phyloP scores from a whole-genome alignment of 2,797 vertebrate genomes.

The Schizopygopsis pylzovi region DNA sequence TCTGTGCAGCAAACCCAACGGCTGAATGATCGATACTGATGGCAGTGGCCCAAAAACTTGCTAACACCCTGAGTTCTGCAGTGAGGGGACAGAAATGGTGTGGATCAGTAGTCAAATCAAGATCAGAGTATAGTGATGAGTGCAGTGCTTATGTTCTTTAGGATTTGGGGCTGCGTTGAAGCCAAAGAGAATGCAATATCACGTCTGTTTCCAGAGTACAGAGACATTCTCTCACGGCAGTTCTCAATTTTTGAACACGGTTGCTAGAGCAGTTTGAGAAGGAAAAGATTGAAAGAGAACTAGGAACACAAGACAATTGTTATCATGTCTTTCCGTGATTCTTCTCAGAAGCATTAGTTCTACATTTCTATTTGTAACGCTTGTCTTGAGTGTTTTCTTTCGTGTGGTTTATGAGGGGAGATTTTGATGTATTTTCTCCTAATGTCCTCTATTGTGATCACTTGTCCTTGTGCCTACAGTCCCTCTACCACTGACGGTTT shows the following conservation, averaged over 20 bases:
- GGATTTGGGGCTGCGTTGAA: conserved; percentile 38
- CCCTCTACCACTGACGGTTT: conserved; percentile 52
- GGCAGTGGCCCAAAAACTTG: conserved; percentile 25
- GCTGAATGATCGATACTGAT: conserved; percentile 5
- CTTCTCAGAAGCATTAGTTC: background rate
- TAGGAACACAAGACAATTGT: background rate
- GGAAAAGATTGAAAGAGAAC: background rate
- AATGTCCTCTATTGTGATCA: conserved; percentile 59
- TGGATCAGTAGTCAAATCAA: conserved; percentile 44
- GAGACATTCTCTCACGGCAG: background rate
- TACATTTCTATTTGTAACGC: background rate
- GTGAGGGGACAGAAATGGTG: conserved; percentile 21
- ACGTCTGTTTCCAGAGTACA: background rate
- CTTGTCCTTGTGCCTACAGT: conserved; percentile 55
- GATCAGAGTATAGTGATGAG: conserved; percentile 20
- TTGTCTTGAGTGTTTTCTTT: conserved; percentile 25
- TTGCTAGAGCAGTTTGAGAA: background rate
- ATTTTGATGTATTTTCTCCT: conserved; percentile 51
- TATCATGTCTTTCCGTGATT: background rate
- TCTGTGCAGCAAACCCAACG: conserved; percentile 10
- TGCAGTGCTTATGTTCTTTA: conserved; percentile 11
- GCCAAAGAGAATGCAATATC: conserved; percentile 35
- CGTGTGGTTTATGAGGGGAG: conserved; percentile 9
- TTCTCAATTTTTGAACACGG: background rate
- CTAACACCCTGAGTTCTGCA: conserved; percentile 23